Percentiles rank a stretch among this genome's conserved stretches.
Evolutionary conservation across 1,140 invertebrate species (phyloP).

Genomic region (Saccostrea glomerata): DNA sequence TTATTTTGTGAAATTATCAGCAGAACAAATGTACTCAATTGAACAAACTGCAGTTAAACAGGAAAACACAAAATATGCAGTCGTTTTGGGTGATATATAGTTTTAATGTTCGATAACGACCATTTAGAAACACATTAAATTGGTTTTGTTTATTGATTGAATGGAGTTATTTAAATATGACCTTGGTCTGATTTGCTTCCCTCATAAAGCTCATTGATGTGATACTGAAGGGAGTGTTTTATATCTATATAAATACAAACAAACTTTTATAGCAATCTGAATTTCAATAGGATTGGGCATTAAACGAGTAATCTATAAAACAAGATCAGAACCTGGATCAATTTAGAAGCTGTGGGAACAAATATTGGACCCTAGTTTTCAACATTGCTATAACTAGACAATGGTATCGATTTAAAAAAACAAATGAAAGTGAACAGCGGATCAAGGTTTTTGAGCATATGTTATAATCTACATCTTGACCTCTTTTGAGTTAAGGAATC

Average conservation of each 20-base stretch:
- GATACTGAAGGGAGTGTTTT: not conserved
- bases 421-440: too few relatives aligned
- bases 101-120: not conserved
- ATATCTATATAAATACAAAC: not conserved
- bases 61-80: not conserved
- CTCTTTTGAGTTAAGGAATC: too few relatives aligned
- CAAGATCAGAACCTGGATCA: too few relatives aligned
- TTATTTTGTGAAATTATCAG: not conserved
- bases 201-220: not conserved
- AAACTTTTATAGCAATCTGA: too few relatives aligned
- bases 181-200: not conserved
- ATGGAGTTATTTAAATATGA: not conserved
- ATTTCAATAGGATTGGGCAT: too few relatives aligned
- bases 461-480: too few relatives aligned
- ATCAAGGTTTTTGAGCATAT: too few relatives aligned
- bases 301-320: too few relatives aligned
- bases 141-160: not conserved
- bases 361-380: too few relatives aligned
- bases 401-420: too few relatives aligned
- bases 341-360: too few relatives aligned
- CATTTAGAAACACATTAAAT: slow-evolving; percentile 23
- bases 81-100: not conserved
- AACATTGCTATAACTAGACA: too few relatives aligned
- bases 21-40: not conserved
- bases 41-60: not conserved